These are phyloP conservation scores for Neogale vison DNA, from an alignment of 2,113 vertebrate genomes.

Conservation along the genomic window DNA sequence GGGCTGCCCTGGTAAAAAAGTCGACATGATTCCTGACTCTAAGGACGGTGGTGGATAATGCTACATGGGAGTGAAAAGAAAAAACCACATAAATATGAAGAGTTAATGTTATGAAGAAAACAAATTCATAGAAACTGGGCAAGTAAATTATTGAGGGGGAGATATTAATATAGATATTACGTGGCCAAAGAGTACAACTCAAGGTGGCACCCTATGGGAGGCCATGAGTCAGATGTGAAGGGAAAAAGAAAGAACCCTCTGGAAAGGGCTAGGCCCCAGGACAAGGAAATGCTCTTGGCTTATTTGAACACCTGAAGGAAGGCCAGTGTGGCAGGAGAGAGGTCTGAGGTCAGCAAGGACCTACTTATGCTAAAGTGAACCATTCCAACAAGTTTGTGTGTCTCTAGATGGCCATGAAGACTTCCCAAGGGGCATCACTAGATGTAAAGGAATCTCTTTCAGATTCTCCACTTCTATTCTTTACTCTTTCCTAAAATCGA, in stretches of 20 bases:
- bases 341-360: background rate
- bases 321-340: background rate
- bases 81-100: background rate
- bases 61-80: background rate
- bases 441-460: background rate
- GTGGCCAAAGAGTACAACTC: background rate
- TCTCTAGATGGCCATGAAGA: background rate
- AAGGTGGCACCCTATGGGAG: background rate
- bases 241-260: background rate
- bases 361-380: accelerated
- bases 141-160: background rate
- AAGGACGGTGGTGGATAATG: background rate
- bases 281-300: background rate
- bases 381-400: background rate
- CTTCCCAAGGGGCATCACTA: too few relatives aligned
- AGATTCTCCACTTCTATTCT: background rate
- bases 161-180: background rate
- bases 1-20: background rate
- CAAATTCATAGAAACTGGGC: background rate
- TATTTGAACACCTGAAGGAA: background rate
- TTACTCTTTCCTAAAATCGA: background rate
- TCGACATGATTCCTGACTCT: background rate
- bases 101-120: background rate
- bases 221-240: background rate
- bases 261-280: accelerated